Conservation (phyloP, 2,113 vertebrate species). For the Oceanites oceanicus region DNA sequence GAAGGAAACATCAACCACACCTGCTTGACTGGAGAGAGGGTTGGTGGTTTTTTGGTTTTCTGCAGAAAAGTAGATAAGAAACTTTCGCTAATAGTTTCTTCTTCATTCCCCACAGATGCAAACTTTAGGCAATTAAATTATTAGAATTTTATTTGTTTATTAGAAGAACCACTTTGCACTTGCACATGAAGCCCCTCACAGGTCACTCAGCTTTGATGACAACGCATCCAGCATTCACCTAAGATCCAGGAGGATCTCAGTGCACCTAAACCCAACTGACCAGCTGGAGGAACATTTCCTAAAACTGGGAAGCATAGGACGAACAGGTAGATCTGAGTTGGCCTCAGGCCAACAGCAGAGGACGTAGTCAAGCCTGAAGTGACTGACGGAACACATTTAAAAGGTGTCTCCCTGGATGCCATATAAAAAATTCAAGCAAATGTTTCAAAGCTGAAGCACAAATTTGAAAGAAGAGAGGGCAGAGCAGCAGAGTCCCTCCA, state of each 20-base stretch:
- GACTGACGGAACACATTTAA: background rate
- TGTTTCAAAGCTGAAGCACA: background rate
- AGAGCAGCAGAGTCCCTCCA: background rate
- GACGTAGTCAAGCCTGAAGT: background rate
- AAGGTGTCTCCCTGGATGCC: background rate
- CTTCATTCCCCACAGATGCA: background rate
- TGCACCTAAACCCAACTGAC: background rate
- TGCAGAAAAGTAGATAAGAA: conserved; percentile 27
- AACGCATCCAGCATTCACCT: background rate
- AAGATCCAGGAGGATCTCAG: background rate
- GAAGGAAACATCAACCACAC: conserved; percentile 5
- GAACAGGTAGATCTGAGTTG: background rate
- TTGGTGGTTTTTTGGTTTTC: conserved; percentile 9
- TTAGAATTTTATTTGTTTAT: background rate
- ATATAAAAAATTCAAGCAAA: background rate
- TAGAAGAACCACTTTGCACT: background rate
- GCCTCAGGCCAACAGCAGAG: background rate
- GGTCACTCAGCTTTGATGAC: background rate
- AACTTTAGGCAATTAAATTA: background rate
- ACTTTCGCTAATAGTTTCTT: background rate
- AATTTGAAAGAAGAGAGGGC: background rate
- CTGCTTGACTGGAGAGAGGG: background rate
- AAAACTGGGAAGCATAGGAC: background rate
- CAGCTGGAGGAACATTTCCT: background rate
- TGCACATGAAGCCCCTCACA: background rate